phyloP scores from a whole-genome alignment of 2,888 invertebrate species.

The Hedychridium roseum region DNA sequence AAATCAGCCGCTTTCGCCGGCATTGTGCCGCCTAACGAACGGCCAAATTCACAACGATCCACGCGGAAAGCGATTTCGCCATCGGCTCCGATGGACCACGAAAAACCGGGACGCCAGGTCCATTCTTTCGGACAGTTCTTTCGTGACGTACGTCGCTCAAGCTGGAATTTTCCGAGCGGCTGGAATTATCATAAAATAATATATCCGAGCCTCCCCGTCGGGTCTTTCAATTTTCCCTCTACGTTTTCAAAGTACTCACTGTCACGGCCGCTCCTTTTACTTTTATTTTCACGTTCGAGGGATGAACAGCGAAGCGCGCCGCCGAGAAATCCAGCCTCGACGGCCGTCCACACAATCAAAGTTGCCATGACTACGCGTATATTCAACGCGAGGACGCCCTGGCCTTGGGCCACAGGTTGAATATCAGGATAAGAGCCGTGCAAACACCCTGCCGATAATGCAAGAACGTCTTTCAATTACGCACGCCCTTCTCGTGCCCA shows the following conservation, averaged over 20 bases:
- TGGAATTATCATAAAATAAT: too few relatives aligned
- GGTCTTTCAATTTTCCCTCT: too few relatives aligned
- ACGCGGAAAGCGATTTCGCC: too few relatives aligned
- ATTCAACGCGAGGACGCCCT: neutral
- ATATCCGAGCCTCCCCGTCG: too few relatives aligned
- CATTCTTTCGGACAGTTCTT: too few relatives aligned
- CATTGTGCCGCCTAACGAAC: too few relatives aligned
- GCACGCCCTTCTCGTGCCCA: neutral
- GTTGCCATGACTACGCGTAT: constrained; percentile 54
- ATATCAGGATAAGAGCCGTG: constrained; percentile 15
- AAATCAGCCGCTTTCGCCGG: too few relatives aligned
- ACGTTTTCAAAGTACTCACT: constrained; percentile 16
- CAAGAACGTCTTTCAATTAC: constrained; percentile 33
- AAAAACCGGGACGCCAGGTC: too few relatives aligned
- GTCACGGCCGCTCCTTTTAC: neutral
- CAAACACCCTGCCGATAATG: constrained; percentile 25
- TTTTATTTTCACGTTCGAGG: neutral
- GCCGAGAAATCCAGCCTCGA: constrained; percentile 31
- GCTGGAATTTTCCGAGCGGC: too few relatives aligned
- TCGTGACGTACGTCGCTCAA: too few relatives aligned
- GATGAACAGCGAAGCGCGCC: constrained; percentile 3
- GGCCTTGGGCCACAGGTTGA: constrained; percentile 28
- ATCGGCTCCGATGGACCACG: too few relatives aligned
- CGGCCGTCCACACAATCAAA: constrained; percentile 56
- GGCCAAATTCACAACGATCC: too few relatives aligned